Base-by-base conservation (phyloP, 30 jellyfish, hydroid and myxozoan genomes). In the Turritopsis dohrnii region DNA sequence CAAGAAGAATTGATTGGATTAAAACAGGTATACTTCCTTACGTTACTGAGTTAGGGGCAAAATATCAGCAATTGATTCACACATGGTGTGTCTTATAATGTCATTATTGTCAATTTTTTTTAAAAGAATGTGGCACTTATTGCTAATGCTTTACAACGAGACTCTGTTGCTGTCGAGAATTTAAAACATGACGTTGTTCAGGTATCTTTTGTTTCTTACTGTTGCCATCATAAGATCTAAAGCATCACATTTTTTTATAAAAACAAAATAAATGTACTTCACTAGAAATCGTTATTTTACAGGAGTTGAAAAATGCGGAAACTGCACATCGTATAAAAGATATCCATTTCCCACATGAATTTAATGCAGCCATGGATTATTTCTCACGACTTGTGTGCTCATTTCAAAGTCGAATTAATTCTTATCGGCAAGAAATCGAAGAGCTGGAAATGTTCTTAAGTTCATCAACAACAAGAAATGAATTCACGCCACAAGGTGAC, bases 401-500 rank as follows among this genome's bases (percentile, higher is more conserved):
- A 0, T 91, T 91, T 83, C 94, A 91, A 84, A 24, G 88, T 17
- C 84, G 97, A 77, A 85, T 91, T 72, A 91, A 76, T 24, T 18
- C 65, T 16, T 91, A 80, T 82, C 88, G 93, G 23, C 88, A 91
- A 74, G 94, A 91, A 73, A 28, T 91, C 20, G 97, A 91, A 71
- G 97, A 91, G 75, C 89, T 91, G 28, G 97, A 91, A 77, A 71
- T 65, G 60, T 91, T 86, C 77, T 80, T 91, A 22, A 76, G 96
- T 8, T 53, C 96, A 1, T 74, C 96, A 17, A 65, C 97, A 27
- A 88, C 89, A 8, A 31, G 71, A 18, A 79, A 83, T 26, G 81
- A 86, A 53, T 90, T 90, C 71, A 85, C 88, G 22, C 97, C 97
- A 8, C 97, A 90, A 86, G 97, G 97, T 90, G 30, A 21, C 17